Conservation (phyloP, 2,888 invertebrate species). For the Podotricha telesiphe region DNA sequence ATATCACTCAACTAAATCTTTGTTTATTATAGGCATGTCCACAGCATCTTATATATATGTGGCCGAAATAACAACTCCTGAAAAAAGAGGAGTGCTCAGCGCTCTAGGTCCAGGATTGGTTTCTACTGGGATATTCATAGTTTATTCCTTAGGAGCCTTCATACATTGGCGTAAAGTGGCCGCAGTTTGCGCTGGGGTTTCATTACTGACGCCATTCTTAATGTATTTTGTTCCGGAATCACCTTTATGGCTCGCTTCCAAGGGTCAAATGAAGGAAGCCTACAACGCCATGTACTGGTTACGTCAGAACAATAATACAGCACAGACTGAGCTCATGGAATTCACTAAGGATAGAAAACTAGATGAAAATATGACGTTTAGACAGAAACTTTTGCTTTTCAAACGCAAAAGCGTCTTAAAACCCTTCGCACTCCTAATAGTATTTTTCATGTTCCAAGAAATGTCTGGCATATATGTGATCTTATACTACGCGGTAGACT, state of each 20-base stretch:
- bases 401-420: conserved; percentile 85
- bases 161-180: conserved; percentile 87
- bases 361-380: conserved; percentile 67
- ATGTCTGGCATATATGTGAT: conserved; percentile 89
- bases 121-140: conserved; percentile 88
- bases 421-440: conserved; percentile 86
- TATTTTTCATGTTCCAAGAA: conserved; percentile 88
- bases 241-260: conserved; percentile 86
- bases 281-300: conserved; percentile 86
- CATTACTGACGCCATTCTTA: conserved; percentile 80
- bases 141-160: conserved; percentile 87
- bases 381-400: conserved; percentile 70
- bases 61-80: conserved; percentile 87
- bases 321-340: conserved; percentile 86
- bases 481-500: conserved; percentile 88
- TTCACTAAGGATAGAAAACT: conserved; percentile 77
- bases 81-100: conserved; percentile 87
- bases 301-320: conserved; percentile 84
- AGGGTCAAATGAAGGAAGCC: conserved; percentile 84
- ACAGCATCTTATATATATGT: conserved; percentile 87
- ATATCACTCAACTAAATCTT: conserved; percentile 2
- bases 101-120: conserved; percentile 88
- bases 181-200: conserved; percentile 85
- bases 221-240: conserved; percentile 88
- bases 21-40: conserved; percentile 84